Evolutionary conservation across 2,113 vertebrate genomes (phyloP).

Genomic region (Cyphomyrus plagiostoma): DNA sequence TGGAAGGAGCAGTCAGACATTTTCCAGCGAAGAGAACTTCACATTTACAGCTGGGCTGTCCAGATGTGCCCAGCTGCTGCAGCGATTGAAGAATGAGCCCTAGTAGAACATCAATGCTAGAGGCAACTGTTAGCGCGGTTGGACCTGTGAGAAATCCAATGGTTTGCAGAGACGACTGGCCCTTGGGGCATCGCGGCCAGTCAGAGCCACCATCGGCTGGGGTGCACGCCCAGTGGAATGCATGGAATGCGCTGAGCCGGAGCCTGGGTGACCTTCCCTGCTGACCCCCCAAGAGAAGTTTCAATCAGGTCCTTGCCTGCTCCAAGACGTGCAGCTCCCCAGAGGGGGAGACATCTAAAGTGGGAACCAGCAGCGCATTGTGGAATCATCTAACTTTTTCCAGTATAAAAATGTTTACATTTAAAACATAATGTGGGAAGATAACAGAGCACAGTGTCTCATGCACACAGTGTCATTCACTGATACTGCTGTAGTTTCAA

Average conservation of each 20-base stretch:
- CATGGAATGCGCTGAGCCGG: conserved; percentile 58
- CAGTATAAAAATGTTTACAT: conserved; percentile 2
- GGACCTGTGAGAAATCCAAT: not conserved
- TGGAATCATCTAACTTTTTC: not conserved
- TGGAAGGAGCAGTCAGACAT: not conserved
- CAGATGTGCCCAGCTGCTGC: not conserved
- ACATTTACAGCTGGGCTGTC: not conserved
- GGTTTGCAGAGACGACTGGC: not conserved
- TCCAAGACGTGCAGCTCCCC: not conserved
- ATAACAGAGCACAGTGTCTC: not conserved
- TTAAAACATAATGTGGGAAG: not conserved
- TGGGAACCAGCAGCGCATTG: not conserved
- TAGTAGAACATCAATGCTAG: not conserved
- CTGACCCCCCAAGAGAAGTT: conserved; percentile 35
- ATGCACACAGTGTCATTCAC: not conserved
- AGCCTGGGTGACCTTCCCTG: conserved; percentile 33
- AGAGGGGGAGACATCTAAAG: not conserved
- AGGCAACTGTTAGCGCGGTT: not conserved
- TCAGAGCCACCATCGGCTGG: conserved; percentile 52
- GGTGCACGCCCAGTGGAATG: conserved; percentile 57
- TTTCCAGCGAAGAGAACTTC: not conserved
- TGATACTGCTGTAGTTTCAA: not conserved
- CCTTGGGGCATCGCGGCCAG: conserved; percentile 39
- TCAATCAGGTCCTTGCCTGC: not conserved
- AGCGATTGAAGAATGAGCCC: not conserved